phyloP scores from a whole-genome alignment of 2,113 vertebrate genomes.

The Heterocephalus glaber region DNA sequence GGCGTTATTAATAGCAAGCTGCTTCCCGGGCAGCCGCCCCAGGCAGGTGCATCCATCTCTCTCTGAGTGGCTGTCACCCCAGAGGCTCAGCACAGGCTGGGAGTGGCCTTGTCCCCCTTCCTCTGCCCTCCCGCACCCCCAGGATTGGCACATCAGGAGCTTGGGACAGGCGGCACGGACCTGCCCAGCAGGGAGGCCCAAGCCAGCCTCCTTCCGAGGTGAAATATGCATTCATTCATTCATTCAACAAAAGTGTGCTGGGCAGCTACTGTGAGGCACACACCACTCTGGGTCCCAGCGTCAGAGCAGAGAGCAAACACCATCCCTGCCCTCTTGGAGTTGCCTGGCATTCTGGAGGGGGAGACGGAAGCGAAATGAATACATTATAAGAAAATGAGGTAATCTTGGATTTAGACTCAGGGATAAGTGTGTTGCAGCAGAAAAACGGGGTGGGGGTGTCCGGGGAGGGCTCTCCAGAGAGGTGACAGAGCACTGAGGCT shows the following conservation, averaged over 20 bases:
- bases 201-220: not conserved
- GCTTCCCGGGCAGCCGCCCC: conserved; percentile 55
- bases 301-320: not conserved
- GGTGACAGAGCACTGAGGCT: not conserved
- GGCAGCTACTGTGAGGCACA: not conserved
- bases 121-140: not conserved
- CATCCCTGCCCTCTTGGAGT: not conserved
- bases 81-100: not conserved
- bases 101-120: not conserved
- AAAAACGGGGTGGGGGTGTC: not conserved
- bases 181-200: not conserved
- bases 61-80: conserved; percentile 49
- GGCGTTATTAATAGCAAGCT: conserved; percentile 80
- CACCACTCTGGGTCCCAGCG: not conserved
- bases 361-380: not conserved
- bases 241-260: not conserved
- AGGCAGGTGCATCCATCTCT: conserved; percentile 78
- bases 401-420: not conserved
- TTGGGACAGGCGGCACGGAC: not conserved
- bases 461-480: not conserved
- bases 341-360: not conserved
- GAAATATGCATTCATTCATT: not conserved
- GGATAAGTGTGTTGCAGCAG: not conserved
- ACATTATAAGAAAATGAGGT: not conserved
- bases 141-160: not conserved